Evolutionary conservation across 2,113 vertebrate genomes (phyloP).

Genomic region (Cyanoderma ruficeps): DNA sequence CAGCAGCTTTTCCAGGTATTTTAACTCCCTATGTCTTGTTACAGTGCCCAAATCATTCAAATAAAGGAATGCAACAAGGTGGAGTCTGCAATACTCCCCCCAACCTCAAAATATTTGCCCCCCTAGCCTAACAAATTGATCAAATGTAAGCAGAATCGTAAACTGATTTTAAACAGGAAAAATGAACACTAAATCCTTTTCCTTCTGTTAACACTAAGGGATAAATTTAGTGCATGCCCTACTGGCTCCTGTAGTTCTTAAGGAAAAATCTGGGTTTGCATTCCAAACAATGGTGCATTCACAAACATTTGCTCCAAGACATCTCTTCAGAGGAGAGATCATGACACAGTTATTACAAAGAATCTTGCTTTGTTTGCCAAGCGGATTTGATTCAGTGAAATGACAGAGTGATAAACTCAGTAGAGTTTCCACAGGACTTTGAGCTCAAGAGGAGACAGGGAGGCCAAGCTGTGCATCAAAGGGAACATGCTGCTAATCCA

Average conservation of each 20-base stretch:
- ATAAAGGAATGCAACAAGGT: not conserved
- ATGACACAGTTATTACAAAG: conserved; percentile 1
- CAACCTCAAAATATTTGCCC: not conserved
- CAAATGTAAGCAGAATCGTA: not conserved
- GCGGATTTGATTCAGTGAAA: conserved; percentile 3
- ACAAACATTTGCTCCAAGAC: not conserved
- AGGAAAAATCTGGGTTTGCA: not conserved
- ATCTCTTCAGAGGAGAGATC: not conserved
- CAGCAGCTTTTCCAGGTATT: not conserved
- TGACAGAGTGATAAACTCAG: not conserved
- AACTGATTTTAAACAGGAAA: not conserved
- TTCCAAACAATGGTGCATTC: not conserved
- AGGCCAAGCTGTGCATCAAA: not conserved
- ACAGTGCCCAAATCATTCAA: not conserved
- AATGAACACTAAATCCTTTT: not conserved
- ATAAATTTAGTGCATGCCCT: not conserved
- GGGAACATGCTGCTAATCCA: not conserved
- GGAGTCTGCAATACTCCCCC: not conserved
- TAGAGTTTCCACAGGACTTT: not conserved
- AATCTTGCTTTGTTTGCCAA: not conserved
- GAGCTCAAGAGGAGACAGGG: not conserved
- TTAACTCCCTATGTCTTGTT: not conserved
- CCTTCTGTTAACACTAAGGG: not conserved
- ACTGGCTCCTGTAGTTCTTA: not conserved
- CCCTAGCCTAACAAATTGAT: not conserved